A percentile compares a stretch with the other conserved stretches of the same genome.
Conservation (phyloP, 2,888 invertebrate species). For the Oegoconia quadripuncta region DNA sequence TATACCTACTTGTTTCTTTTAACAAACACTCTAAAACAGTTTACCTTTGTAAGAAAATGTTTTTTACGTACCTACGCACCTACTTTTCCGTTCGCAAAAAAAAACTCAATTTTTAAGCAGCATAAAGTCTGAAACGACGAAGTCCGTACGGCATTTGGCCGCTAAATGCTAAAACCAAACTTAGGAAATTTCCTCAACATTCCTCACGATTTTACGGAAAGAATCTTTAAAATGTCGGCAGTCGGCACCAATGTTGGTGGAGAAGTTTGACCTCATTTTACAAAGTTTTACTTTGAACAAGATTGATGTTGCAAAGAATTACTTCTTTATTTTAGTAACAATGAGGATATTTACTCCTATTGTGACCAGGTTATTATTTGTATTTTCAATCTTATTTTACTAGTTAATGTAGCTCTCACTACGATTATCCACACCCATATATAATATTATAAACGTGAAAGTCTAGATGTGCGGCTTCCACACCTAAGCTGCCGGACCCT, state of each 20-base stretch:
- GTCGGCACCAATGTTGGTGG: conserved; percentile 52
- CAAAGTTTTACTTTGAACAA: conserved; percentile 58
- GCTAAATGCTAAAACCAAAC: conserved; percentile 20
- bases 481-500: too few species aligned
- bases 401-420: too few species aligned
- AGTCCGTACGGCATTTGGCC: conserved; percentile 4
- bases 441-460: too few species aligned
- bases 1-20: too few species aligned
- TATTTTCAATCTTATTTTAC: too few species aligned
- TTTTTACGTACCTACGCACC: too few species aligned
- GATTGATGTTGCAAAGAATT: conserved; percentile 61
- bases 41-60: too few species aligned
- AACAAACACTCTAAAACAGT: too few species aligned
- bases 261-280: conserved; percentile 60
- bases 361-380: too few species aligned
- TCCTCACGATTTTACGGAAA: conserved; percentile 42
- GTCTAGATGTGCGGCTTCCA: too few species aligned
- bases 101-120: not conserved
- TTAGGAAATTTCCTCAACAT: conserved; percentile 43
- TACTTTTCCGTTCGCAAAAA: not conserved
- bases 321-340: not conserved
- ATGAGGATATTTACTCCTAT: too few species aligned
- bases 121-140: not conserved
- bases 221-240: conserved; percentile 57
- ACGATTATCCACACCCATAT: too few species aligned